These are phyloP conservation scores for Andricus quercusramuli DNA, from an alignment of 2,888 invertebrate species.

Conservation along the genomic window DNA sequence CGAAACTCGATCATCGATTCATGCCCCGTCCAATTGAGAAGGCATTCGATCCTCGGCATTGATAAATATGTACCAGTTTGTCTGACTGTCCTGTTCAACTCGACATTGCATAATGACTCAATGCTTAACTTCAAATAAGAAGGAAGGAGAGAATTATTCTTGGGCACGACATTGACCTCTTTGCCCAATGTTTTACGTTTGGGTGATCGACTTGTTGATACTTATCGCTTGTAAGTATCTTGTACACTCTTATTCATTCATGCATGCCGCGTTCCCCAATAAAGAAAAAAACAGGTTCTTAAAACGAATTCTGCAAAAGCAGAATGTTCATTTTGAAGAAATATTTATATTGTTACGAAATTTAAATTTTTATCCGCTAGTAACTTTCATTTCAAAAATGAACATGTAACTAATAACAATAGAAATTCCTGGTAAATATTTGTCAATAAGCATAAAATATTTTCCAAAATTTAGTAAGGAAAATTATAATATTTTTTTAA, in stretches of 20 bases:
- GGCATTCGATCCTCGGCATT: slow-evolving; percentile 16
- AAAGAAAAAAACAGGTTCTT: not conserved
- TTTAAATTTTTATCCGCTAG: not conserved
- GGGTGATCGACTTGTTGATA: slow-evolving; percentile 15
- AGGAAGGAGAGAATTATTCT: slow-evolving; percentile 32
- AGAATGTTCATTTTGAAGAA: not conserved
- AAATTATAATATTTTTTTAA: too few species aligned
- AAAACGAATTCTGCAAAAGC: not conserved
- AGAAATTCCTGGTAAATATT: not conserved
- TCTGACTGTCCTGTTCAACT: slow-evolving; percentile 17
- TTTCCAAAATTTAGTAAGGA: too few species aligned
- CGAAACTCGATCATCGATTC: not conserved
- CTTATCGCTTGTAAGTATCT: not conserved
- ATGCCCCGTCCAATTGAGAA: not conserved
- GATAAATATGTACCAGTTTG: slow-evolving; percentile 27
- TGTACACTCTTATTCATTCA: slow-evolving; percentile 26
- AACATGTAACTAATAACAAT: not conserved
- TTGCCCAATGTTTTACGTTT: slow-evolving; percentile 39
- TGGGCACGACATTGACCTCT: slow-evolving; percentile 50
- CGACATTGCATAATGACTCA: slow-evolving; percentile 26
- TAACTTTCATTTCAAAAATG: not conserved
- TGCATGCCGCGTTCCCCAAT: not conserved
- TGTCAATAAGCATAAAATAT: too few species aligned
- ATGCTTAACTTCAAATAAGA: slow-evolving; percentile 41
- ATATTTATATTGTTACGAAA: not conserved